These are phyloP conservation scores for Danio jaintianensis DNA, from an alignment of 2,797 vertebrate species.

Conservation along the genomic window DNA sequence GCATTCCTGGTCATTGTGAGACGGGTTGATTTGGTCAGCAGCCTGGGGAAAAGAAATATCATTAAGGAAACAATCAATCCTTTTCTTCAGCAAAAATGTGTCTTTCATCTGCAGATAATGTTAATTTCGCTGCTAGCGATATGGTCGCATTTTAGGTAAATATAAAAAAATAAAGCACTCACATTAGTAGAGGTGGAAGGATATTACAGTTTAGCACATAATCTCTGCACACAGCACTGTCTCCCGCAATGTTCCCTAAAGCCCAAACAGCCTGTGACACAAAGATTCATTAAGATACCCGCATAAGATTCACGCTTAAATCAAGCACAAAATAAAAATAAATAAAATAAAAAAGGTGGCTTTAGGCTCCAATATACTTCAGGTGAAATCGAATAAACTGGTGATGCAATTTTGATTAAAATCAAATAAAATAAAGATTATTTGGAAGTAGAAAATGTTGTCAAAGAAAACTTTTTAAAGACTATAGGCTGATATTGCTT, in stretches of 20 bases:
- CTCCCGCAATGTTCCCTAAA: slow-evolving; percentile 96
- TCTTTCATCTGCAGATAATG: background rate
- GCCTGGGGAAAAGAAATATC: slow-evolving; percentile 73
- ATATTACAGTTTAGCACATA: slow-evolving; percentile 97
- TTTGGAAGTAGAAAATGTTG: too few species aligned
- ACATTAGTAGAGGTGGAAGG: slow-evolving; percentile 94
- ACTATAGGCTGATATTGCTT: too few species aligned
- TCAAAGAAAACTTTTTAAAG: too few species aligned
- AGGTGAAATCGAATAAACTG: too few species aligned
- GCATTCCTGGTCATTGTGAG: slow-evolving; percentile 98
- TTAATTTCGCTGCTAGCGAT: background rate
- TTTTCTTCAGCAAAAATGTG: background rate
- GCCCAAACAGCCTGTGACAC: slow-evolving; percentile 94
- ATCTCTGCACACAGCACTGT: slow-evolving; percentile 96
- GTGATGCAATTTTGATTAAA: too few species aligned
- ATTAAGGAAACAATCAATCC: background rate
- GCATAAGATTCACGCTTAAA: background rate
- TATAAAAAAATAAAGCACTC: slow-evolving; percentile 69
- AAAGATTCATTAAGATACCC: slow-evolving; percentile 6
- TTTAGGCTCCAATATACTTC: background rate
- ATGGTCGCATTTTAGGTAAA: background rate
- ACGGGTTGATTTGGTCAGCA: slow-evolving; percentile 95
- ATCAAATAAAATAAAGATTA: too few species aligned
- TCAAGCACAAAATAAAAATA: background rate
- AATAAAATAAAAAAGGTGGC: background rate